Conservation (phyloP, 2,797 vertebrate species). For the Acanthornis magna region DNA sequence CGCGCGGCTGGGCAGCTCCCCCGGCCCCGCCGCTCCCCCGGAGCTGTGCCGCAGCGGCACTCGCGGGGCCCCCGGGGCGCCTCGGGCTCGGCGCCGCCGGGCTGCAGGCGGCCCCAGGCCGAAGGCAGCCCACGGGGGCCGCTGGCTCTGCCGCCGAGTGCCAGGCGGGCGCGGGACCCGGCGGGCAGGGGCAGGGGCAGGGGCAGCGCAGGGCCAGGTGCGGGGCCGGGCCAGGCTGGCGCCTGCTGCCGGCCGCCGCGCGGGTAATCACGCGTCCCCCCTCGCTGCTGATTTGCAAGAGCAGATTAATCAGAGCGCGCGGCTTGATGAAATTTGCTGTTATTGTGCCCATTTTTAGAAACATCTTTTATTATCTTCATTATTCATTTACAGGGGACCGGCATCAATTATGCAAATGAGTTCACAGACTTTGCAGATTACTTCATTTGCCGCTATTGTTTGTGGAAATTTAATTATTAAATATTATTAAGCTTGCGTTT, state of each 20-base stretch:
- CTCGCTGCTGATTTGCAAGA: slow-evolving; percentile 93
- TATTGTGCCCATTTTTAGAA: slow-evolving; percentile 99
- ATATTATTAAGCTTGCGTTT: slow-evolving; percentile 96
- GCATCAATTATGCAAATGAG: slow-evolving; percentile 99
- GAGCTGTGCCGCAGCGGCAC: neutral
- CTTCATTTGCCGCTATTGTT: slow-evolving; percentile 95
- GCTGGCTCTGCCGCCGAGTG: neutral
- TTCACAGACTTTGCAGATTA: slow-evolving; percentile 95
- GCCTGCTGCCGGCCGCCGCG: slow-evolving; percentile 80
- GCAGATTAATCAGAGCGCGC: slow-evolving; percentile 97
- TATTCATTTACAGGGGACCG: slow-evolving; percentile 94
- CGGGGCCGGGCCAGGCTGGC: slow-evolving; percentile 47
- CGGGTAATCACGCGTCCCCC: slow-evolving; percentile 90
- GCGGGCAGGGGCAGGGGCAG: slow-evolving; percentile 40
- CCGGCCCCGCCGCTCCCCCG: neutral
- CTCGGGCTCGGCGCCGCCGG: neutral
- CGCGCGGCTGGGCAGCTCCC: no score
- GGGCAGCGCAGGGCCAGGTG: neutral
- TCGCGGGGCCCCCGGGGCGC: no score
- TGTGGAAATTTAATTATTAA: slow-evolving; percentile 98
- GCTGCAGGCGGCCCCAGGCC: neutral
- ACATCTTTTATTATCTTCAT: slow-evolving; percentile 99
- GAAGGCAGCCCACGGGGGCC: neutral
- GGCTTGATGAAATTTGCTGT: slow-evolving; percentile 99
- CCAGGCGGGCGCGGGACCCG: slow-evolving; percentile 9